Evolutionary conservation across 1,140 invertebrate genomes (phyloP).

Genomic region (Cepaea nemoralis): DNA sequence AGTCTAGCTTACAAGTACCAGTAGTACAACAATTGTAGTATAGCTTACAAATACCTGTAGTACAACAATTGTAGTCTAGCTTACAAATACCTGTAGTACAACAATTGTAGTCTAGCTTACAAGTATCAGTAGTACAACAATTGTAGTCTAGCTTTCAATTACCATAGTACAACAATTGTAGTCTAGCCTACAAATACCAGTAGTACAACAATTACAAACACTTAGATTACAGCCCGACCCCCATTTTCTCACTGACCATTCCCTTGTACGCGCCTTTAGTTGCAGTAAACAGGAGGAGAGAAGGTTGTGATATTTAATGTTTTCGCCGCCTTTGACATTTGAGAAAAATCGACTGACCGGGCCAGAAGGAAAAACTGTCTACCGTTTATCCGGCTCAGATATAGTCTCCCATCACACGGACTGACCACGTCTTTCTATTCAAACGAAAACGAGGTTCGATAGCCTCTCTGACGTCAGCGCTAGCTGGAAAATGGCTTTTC

Average conservation of each 20-base stretch:
- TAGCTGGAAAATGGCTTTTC: conserved; percentile 1
- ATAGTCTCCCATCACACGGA: background rate
- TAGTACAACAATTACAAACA: too few relatives aligned
- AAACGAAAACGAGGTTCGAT: background rate
- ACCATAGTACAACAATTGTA: too few relatives aligned
- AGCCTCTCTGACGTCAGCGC: conserved; percentile 10
- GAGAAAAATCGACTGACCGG: background rate
- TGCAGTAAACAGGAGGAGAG: background rate
- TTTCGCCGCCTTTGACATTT: background rate
- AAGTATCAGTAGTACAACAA: too few relatives aligned
- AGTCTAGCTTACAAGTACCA: too few relatives aligned
- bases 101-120: too few relatives aligned
- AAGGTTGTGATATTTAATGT: background rate
- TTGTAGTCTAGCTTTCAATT: too few relatives aligned
- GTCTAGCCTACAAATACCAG: too few relatives aligned
- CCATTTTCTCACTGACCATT: background rate
- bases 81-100: too few relatives aligned
- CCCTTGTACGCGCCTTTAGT: background rate
- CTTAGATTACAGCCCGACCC: too few relatives aligned
- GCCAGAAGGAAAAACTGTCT: background rate
- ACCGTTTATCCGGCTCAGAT: background rate
- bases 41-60: too few relatives aligned
- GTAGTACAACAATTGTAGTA: too few relatives aligned
- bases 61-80: too few relatives aligned
- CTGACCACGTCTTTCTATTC: background rate